A percentile compares a stretch with the other conserved stretches of the same genome.
phyloP scores from a whole-genome alignment of 2,797 vertebrate species.

The Knipowitschia caucasica region DNA sequence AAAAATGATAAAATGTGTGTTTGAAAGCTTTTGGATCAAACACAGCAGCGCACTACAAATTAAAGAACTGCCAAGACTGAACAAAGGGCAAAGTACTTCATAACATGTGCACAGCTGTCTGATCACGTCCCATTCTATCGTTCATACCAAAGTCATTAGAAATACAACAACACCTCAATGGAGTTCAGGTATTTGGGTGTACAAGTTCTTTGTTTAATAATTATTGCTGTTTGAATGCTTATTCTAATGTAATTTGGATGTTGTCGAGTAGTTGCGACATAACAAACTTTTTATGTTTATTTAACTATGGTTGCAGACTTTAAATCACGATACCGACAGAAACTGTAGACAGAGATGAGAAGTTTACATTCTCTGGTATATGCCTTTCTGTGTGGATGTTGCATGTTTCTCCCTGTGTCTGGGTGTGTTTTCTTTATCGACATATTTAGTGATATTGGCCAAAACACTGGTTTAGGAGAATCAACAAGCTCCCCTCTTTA shows the following conservation, averaged over 20 bases:
- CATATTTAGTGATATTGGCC: too few relatives aligned
- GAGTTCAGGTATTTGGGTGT: neutral
- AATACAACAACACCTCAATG: neutral
- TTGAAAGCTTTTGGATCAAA: conserved; percentile 21
- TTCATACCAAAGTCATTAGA: conserved; percentile 1
- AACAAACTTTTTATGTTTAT: too few relatives aligned
- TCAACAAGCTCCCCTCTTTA: too few relatives aligned
- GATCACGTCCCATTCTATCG: conserved; percentile 21
- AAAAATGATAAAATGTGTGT: conserved; percentile 4
- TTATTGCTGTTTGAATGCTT: neutral
- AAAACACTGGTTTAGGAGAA: too few relatives aligned
- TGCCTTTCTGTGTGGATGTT: too few relatives aligned
- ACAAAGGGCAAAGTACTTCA: conserved; percentile 13
- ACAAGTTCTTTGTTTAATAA: neutral
- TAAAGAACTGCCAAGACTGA: conserved; percentile 16
- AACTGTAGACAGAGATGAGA: too few relatives aligned
- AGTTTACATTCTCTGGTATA: too few relatives aligned
- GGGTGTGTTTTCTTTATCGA: too few relatives aligned
- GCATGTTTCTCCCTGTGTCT: too few relatives aligned
- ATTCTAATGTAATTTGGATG: neutral
- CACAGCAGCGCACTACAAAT: conserved; percentile 24
- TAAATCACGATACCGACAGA: too few relatives aligned
- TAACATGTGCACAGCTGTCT: conserved; percentile 23
- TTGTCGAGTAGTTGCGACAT: too few relatives aligned
- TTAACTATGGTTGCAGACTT: too few relatives aligned